These are phyloP conservation scores for Lysandra bellargus DNA, from an alignment of 2,888 invertebrate species.

Conservation along the genomic window DNA sequence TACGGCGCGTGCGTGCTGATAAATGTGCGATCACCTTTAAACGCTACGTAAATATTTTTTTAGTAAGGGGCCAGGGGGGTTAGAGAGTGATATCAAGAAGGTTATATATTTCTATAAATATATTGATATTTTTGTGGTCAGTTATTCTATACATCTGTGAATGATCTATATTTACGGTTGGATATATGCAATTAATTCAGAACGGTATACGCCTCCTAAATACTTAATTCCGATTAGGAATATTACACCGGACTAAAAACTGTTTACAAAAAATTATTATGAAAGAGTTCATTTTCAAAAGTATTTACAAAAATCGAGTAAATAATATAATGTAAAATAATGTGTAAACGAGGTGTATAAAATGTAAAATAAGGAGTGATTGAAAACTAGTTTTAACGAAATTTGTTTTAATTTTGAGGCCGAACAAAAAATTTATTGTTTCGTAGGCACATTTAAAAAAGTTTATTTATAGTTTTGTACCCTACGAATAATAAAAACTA, in stretches of 20 bases:
- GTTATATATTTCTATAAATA: neutral
- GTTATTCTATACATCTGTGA: slow-evolving; percentile 3
- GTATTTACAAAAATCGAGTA: slow-evolving; percentile 24
- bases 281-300: slow-evolving; percentile 28
- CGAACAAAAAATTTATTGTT: neutral
- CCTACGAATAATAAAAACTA: neutral
- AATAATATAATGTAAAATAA: slow-evolving; percentile 2
- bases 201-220: slow-evolving; percentile 3
- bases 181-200: slow-evolving; percentile 21
- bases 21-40: too few species aligned
- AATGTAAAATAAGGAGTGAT: slow-evolving; percentile 15
- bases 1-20: too few species aligned
- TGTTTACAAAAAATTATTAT: slow-evolving; percentile 27
- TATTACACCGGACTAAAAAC: slow-evolving; percentile 23
- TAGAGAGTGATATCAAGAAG: neutral
- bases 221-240: slow-evolving; percentile 31
- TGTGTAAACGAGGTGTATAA: slow-evolving; percentile 16
- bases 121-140: slow-evolving; percentile 1
- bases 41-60: too few species aligned
- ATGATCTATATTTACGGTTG: neutral
- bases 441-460: neutral
- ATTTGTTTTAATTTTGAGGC: neutral
- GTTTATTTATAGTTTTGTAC: neutral
- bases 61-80: neutral
- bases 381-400: neutral